These are phyloP conservation scores for Gymnarchus niloticus DNA, from an alignment of 2,113 vertebrate species.

Conservation along the genomic window DNA sequence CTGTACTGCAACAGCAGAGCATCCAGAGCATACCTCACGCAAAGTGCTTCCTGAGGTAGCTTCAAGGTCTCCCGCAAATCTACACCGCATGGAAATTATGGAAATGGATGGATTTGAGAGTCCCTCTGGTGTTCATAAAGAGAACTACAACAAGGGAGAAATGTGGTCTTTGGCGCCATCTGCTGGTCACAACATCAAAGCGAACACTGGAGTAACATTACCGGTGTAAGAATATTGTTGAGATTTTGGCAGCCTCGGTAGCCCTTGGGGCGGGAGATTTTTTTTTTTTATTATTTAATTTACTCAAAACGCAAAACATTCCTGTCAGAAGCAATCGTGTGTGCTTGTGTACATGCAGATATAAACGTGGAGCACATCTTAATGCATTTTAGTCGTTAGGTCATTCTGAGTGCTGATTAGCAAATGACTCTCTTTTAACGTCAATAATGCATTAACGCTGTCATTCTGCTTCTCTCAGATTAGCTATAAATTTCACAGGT, in stretches of 20 bases:
- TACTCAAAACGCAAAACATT: background rate
- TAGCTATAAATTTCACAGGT: background rate
- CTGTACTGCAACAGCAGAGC: background rate
- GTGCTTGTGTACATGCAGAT: background rate
- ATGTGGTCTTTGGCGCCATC: slow-evolving; percentile 14
- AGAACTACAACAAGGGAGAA: background rate
- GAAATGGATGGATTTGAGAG: background rate
- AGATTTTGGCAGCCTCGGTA: too few relatives aligned
- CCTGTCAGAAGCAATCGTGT: background rate
- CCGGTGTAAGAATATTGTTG: too few relatives aligned
- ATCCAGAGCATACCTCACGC: background rate
- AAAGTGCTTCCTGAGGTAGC: background rate
- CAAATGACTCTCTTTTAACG: background rate
- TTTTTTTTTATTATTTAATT: background rate
- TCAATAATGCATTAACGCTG: background rate
- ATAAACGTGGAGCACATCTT: background rate
- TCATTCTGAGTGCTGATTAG: background rate
- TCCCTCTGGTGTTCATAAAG: background rate
- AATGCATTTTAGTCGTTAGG: background rate
- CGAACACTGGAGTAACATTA: too few relatives aligned
- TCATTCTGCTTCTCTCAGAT: background rate
- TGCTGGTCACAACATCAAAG: slow-evolving; percentile 16
- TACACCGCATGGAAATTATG: background rate
- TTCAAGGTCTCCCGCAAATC: background rate
- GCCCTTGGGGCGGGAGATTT: too few relatives aligned